These are phyloP conservation scores for Cryptocephalus moraei DNA, from an alignment of 2,888 invertebrate species.

Conservation along the genomic window DNA sequence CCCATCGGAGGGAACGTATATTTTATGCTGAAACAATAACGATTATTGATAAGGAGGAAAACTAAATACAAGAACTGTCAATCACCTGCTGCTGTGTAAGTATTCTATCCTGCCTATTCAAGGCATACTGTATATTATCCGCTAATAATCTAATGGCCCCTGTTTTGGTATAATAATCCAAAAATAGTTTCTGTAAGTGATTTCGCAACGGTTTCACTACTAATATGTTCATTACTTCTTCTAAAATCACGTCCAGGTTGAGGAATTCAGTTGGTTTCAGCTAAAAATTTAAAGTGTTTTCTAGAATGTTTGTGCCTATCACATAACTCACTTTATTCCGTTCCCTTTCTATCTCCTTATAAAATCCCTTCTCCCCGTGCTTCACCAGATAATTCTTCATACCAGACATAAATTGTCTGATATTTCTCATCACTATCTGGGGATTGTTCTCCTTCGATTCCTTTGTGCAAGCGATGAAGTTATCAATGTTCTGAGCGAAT, in stretches of 20 bases:
- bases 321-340: conserved; percentile 53
- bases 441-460: conserved; percentile 85
- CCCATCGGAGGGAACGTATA: conserved; percentile 64
- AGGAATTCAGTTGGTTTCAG: conserved; percentile 85
- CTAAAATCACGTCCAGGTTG: conserved; percentile 90
- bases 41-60: conserved; percentile 25
- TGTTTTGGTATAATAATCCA: conserved; percentile 74
- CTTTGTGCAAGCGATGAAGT: conserved; percentile 86
- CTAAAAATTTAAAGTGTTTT: no score
- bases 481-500: conserved; percentile 85
- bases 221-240: conserved; percentile 86
- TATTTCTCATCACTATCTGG: conserved; percentile 79
- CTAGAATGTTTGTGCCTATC: no score
- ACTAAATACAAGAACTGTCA: conserved; percentile 49
- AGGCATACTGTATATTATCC: conserved; percentile 59
- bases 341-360: conserved; percentile 81
- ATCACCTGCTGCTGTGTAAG: background rate
- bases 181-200: conserved; percentile 73
- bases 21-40: conserved; percentile 55
- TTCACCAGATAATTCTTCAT: conserved; percentile 97
- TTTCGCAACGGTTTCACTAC: conserved; percentile 79
- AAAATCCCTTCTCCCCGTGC: conserved; percentile 88
- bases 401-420: conserved; percentile 95
- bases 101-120: conserved; percentile 31
- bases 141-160: conserved; percentile 64